A percentile compares a stretch with the other conserved stretches of the same genome.
Conservation (phyloP, 2,797 vertebrate genomes). For the Eidolon dupreanum region DNA sequence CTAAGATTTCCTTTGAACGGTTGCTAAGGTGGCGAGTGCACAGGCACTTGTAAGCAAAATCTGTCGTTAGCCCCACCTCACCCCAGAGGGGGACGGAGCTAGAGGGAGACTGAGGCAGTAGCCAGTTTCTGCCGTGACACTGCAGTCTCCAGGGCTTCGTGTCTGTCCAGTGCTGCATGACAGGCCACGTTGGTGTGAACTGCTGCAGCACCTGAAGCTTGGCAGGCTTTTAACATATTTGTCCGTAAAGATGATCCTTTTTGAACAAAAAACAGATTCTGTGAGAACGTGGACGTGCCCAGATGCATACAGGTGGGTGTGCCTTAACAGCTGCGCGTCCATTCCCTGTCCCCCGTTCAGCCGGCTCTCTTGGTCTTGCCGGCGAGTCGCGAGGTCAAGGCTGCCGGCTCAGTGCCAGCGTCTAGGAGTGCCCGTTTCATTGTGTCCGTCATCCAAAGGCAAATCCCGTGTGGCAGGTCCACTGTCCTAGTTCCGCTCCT, state of each 20-base stretch:
- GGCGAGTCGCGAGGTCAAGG: background rate
- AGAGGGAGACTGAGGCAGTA: fast-evolving
- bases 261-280: background rate
- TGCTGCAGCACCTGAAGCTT: background rate
- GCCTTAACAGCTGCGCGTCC: background rate
- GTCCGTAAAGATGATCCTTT: background rate
- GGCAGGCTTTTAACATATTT: background rate
- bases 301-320: too few relatives aligned
- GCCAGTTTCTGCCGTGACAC: background rate
- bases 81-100: background rate
- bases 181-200: background rate
- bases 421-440: background rate
- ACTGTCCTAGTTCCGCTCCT: background rate
- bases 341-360: background rate
- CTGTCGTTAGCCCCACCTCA: fast-evolving
- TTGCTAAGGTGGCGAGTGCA: background rate
- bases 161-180: background rate
- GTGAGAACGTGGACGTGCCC: background rate
- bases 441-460: background rate
- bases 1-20: background rate
- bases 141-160: background rate
- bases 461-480: fast-evolving
- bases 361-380: background rate
- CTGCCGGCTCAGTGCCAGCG: background rate
- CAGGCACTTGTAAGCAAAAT: background rate